Base-by-base conservation (phyloP, 2,113 vertebrate genomes). In the Oncorhynchus nerka region DNA sequence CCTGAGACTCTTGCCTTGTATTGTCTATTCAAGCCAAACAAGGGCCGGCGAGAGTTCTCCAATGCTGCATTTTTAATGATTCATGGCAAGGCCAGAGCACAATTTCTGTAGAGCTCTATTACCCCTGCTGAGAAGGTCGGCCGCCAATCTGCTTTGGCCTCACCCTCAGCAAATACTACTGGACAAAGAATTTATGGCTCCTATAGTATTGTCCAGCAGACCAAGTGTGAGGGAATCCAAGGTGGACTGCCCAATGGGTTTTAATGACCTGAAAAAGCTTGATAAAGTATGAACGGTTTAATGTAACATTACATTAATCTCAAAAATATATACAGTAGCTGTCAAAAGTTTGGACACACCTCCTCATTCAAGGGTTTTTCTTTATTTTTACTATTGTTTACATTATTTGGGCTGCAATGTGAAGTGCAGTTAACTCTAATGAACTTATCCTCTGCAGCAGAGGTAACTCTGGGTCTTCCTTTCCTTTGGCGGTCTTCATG, bases 1-100 rank as follows among this genome's bases (percentile, higher is more conserved):
- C 71, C 34, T 57, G 72, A 79, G 74, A 77, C 73, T 67, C 51
- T 51, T 24, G 8, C 70, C 57, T 57, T 65, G 64, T 69, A 74
- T 73, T 77, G 64, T 75, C 67, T 69, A 13, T 68, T 81, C 73
- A 79, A 34, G 78, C 76, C 32, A 70, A 77, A 81, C 65, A 80
- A 62, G 51, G 66, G 67, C 64, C 76, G 74, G 28, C 48, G 70
- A 75, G 65, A 87, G 77, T 74, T 81, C 68, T 78, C 75, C 79
- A 66, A 7, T 22, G 71, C 32, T 75, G 55, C 32, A 19, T 24
- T 78, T 84, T 49, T 79, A 85, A 79, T 83, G 51, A 19, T 70
- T 76, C 71, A 75, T 26, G 70, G 78, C 83, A 86, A 87, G 85
- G 86, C 83, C 84, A 87, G 16, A 68, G 59, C 71, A 79, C 73